Percentiles rank a stretch among this genome's conserved stretches.
phyloP scores from a whole-genome alignment of 2,888 invertebrate species.

The Flexamia atlantica region DNA sequence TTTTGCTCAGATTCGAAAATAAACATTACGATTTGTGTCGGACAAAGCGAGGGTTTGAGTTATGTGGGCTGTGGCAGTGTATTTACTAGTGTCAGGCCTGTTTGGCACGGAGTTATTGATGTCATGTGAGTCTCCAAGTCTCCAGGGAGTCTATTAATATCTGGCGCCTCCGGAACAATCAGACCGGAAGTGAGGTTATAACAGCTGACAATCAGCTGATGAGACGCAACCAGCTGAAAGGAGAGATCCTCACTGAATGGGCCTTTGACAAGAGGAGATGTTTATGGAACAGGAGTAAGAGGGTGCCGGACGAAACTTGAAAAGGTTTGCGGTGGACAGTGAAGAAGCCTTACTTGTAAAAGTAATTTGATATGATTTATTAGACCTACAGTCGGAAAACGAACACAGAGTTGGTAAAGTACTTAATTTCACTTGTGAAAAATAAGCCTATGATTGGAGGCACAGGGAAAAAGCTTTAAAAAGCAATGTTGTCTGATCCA shows the following conservation, averaged over 20 bases:
- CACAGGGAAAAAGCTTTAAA: no score
- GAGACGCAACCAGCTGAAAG: not conserved
- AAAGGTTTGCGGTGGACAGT: no score
- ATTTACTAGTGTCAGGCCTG: conserved; percentile 35
- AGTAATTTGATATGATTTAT: no score
- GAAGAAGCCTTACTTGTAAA: no score
- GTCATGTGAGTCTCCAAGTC: not conserved
- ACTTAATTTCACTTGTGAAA: no score
- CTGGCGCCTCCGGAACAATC: conserved; percentile 43
- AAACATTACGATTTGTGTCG: no score
- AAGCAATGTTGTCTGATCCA: no score
- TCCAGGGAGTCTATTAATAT: conserved; percentile 44
- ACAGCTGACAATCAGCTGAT: conserved; percentile 37
- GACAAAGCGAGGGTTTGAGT: not conserved
- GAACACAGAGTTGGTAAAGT: no score
- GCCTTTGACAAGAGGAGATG: not conserved
- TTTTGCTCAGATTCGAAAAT: no score
- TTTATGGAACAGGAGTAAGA: not conserved
- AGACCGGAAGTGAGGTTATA: conserved; percentile 35
- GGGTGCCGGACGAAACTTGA: no score
- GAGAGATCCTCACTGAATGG: not conserved
- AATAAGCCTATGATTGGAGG: no score
- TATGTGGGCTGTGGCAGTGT: not conserved
- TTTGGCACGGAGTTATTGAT: conserved; percentile 19
- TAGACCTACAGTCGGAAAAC: no score